Base-by-base conservation (phyloP, 2,888 invertebrate species). In the Therioaphis trifolii region DNA sequence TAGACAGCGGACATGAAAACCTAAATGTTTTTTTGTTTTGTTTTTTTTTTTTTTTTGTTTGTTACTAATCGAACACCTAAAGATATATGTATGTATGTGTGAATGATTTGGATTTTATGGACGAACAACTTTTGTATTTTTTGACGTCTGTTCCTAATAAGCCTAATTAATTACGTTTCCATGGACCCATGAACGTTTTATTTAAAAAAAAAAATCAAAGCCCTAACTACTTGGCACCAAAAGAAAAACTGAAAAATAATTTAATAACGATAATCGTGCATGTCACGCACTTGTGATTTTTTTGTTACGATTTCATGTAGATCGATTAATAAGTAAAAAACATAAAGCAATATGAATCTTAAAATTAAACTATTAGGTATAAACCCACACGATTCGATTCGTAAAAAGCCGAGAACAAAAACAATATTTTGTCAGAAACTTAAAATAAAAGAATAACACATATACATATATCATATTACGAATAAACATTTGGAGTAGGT, bases 91-190 rank as follows among this genome's bases (percentile, higher is more conserved):
- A 29, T n/a, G 7, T 49, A 12, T 69, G 15, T 79, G 46, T 61
- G 71, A 80, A 80, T 21, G 71, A 71, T 71, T 80, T 40, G 46
- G 58, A 29, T 80, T 71, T 71, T 71, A 69, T 80, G 71, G 71
- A 80, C 46, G 71, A 80, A 71, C 18, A 43, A 29, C 21, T 80
- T 18, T 46, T 15, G 46, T 58, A 43, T 66, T 66, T 61, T 46
- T 29, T 27, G 18, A 69, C 43, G 12, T 61, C 52, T 40, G 35
- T 27, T 61, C 29, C 21, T 46, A 80, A 80, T 71, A 58, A 80
- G 21, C 58, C 71, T 49, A 71, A 80, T 72, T 80, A 80, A 80
- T 80, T 80, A 71, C 14, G 29, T 58, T 35, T 18, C 78, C 52
- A 49, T 68, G 21, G 58, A 43, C 14, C 78, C 78, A 40, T 78